phyloP scores from a whole-genome alignment of 64 coral and sea anemone species.

The Dendrophyllia cribrosa region DNA sequence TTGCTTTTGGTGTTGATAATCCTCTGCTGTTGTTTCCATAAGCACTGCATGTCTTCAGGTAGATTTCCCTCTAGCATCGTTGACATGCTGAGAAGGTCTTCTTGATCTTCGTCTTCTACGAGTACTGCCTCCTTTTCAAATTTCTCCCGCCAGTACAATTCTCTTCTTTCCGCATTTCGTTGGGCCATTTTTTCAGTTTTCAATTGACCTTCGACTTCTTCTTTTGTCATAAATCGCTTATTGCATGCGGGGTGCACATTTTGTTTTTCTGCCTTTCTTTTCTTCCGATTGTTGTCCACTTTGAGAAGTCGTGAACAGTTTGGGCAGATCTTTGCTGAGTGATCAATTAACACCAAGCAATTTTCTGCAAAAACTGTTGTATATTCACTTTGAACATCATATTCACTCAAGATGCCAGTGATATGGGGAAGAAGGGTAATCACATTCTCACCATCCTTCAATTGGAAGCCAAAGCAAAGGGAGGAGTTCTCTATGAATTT shows the following conservation, averaged over 20 bases:
- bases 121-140: neutral
- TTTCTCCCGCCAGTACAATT: neutral
- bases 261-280: neutral
- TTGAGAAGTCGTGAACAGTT: neutral
- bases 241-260: conserved; percentile 1
- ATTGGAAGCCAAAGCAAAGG: neutral
- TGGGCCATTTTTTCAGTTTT: neutral
- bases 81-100: neutral
- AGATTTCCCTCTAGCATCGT: neutral
- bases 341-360: conserved; percentile 4
- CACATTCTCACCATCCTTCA: no score
- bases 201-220: neutral
- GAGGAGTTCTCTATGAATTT: neutral
- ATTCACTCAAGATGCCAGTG: neutral
- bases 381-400: neutral
- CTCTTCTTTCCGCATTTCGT: neutral
- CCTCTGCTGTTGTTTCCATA: conserved; percentile 50
- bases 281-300: neutral
- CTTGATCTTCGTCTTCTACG: conserved; percentile 6
- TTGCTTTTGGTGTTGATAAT: conserved; percentile 35
- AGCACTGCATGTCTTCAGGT: no score
- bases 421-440: neutral
- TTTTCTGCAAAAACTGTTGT: neutral
- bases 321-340: neutral
- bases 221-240: conserved; percentile 21